Evolutionary conservation across 2,888 invertebrate genomes (phyloP).

Genomic region (Chalcosyrphus nemorum): DNA sequence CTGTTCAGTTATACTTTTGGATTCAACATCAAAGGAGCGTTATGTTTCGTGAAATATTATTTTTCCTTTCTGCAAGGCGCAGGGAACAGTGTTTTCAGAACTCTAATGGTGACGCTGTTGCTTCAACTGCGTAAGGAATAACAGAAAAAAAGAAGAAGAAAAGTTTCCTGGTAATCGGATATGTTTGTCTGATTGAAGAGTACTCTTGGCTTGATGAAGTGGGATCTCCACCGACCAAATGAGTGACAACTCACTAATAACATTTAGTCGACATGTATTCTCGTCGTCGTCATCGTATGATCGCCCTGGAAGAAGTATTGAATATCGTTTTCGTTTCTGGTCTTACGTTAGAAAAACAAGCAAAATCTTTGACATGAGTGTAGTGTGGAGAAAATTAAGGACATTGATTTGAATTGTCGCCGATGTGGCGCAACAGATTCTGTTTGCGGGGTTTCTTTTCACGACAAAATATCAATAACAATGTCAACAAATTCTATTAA

Average conservation of each 20-base stretch:
- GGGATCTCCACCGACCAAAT: slow-evolving; percentile 39
- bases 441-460: slow-evolving; percentile 20
- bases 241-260: slow-evolving; percentile 73
- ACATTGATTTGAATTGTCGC: slow-evolving; percentile 50
- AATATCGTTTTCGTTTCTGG: slow-evolving; percentile 48
- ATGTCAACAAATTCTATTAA: slow-evolving; percentile 18
- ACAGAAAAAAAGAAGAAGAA: slow-evolving; percentile 23
- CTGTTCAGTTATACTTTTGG: slow-evolving; percentile 1
- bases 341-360: slow-evolving; percentile 52
- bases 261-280: slow-evolving; percentile 19
- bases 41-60: background rate
- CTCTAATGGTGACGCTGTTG: slow-evolving; percentile 2
- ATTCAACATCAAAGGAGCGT: slow-evolving; percentile 31
- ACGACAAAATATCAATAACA: slow-evolving; percentile 42
- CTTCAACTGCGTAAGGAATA: slow-evolving; percentile 11
- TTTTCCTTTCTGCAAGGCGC: no score
- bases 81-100: background rate
- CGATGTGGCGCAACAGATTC: slow-evolving; percentile 50
- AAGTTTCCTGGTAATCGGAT: slow-evolving; percentile 69
- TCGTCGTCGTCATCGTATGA: slow-evolving; percentile 22
- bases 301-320: slow-evolving; percentile 50
- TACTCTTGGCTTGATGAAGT: slow-evolving; percentile 51
- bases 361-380: slow-evolving; percentile 38
- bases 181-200: slow-evolving; percentile 70
- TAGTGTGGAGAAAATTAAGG: slow-evolving; percentile 5